These are phyloP conservation scores for Frieseomelitta varia DNA, from an alignment of 1,140 invertebrate genomes.

Conservation along the genomic window DNA sequence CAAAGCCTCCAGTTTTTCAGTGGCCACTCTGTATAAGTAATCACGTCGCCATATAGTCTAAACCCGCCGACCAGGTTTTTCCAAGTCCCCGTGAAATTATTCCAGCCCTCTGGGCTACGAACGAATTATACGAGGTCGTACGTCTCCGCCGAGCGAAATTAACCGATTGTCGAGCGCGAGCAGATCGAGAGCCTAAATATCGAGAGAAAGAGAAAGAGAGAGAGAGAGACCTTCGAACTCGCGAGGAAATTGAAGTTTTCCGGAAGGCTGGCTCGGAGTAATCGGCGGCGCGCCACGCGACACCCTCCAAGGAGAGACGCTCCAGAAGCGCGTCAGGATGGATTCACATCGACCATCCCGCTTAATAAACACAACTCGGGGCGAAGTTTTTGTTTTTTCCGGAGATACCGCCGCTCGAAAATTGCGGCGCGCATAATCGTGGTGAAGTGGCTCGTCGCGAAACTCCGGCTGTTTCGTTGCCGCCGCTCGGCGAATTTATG, in stretches of 20 bases:
- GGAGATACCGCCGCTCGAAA: neutral
- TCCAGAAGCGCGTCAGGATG: neutral
- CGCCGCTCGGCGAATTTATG: neutral
- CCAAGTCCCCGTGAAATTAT: conserved; percentile 42
- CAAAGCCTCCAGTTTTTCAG: no score
- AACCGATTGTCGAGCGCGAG: conserved; percentile 11
- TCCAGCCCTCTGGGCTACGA: conserved; percentile 2
- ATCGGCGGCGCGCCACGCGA: neutral
- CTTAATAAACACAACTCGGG: neutral
- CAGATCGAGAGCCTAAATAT: neutral
- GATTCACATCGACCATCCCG: neutral
- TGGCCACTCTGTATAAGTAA: no score
- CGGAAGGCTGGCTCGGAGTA: conserved; percentile 1
- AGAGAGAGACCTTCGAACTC: neutral
- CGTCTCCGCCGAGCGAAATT: conserved; percentile 41
- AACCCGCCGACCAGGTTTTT: conserved; percentile 41
- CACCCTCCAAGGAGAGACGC: neutral
- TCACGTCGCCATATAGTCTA: no score
- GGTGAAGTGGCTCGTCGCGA: neutral
- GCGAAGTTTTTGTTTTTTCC: neutral
- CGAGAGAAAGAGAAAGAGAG: no score
- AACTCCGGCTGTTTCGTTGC: neutral
- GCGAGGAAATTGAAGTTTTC: conserved; percentile 24
- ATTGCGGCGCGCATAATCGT: neutral
- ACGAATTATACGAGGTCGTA: conserved; percentile 38